Conservation (phyloP, 2,113 vertebrate genomes). For the Ptilonorhynchus violaceus region DNA sequence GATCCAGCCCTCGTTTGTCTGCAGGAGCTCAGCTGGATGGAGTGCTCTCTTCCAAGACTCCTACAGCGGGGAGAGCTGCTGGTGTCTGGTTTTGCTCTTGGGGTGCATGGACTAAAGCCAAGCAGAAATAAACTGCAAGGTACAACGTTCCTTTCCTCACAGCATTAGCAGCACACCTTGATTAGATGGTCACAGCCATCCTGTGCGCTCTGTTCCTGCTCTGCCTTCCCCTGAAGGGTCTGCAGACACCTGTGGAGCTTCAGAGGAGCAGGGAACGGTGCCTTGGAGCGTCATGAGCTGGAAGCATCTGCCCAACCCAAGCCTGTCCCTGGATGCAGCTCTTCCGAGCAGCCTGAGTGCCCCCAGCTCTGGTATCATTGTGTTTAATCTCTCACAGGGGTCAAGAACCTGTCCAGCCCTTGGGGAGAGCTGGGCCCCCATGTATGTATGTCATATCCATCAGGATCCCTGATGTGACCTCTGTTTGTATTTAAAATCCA, state of each 20-base stretch:
- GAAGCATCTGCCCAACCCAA: not conserved
- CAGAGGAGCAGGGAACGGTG: not conserved
- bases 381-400: not conserved
- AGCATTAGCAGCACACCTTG: not conserved
- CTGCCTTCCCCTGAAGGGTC: not conserved
- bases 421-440: not conserved
- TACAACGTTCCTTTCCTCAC: not conserved
- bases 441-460: not conserved
- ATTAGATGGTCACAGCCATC: rapidly evolving
- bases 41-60: not conserved
- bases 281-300: not conserved
- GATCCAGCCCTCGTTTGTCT: not conserved
- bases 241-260: not conserved
- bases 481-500: not conserved
- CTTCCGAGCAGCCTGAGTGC: not conserved
- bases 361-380: not conserved
- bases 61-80: not conserved
- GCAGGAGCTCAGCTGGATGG: not conserved
- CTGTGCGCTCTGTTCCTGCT: not conserved
- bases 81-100: not conserved
- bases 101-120: not conserved
- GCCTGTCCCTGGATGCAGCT: not conserved
- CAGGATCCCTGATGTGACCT: not conserved
- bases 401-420: not conserved
- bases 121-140: not conserved